These are phyloP conservation scores for Plodia interpunctella DNA, from an alignment of 1,140 invertebrate species.

Conservation along the genomic window DNA sequence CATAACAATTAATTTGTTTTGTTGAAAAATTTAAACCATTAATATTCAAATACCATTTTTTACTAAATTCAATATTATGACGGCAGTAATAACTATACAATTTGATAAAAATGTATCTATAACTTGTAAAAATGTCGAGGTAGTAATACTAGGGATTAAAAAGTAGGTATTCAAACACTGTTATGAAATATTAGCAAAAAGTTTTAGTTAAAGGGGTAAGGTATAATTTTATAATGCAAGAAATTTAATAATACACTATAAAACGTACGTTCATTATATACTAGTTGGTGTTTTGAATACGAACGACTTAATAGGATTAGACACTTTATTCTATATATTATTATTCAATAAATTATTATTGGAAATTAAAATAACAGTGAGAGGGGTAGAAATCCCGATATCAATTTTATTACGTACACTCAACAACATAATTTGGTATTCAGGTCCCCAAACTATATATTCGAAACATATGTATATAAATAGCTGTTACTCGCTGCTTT, in stretches of 20 bases:
- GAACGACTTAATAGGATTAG: slow-evolving; percentile 30
- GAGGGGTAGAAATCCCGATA: neutral
- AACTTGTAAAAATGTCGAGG: slow-evolving; percentile 32
- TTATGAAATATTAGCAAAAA: slow-evolving; percentile 31
- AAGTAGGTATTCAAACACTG: slow-evolving; percentile 27
- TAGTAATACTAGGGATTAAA: slow-evolving; percentile 37
- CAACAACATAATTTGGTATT: too few relatives aligned
- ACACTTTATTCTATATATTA: slow-evolving; percentile 18
- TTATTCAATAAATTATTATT: too few relatives aligned
- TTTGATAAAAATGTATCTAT: slow-evolving; percentile 20
- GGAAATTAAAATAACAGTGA: neutral
- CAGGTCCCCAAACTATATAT: too few relatives aligned
- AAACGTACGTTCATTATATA: slow-evolving; percentile 37
- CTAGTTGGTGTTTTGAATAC: slow-evolving; percentile 65
- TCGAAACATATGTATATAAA: too few relatives aligned
- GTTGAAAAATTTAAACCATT: too few relatives aligned
- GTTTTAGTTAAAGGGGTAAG: slow-evolving; percentile 30
- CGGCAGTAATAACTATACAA: slow-evolving; percentile 22
- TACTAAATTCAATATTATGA: neutral
- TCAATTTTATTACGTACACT: neutral
- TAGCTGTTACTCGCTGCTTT: too few relatives aligned
- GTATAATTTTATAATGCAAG: slow-evolving; percentile 33
- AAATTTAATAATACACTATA: slow-evolving; percentile 30
- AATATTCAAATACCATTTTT: neutral
- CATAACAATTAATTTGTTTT: too few relatives aligned